Conservation (phyloP, 2,113 vertebrate species). For the Bombycilla garrulus region DNA sequence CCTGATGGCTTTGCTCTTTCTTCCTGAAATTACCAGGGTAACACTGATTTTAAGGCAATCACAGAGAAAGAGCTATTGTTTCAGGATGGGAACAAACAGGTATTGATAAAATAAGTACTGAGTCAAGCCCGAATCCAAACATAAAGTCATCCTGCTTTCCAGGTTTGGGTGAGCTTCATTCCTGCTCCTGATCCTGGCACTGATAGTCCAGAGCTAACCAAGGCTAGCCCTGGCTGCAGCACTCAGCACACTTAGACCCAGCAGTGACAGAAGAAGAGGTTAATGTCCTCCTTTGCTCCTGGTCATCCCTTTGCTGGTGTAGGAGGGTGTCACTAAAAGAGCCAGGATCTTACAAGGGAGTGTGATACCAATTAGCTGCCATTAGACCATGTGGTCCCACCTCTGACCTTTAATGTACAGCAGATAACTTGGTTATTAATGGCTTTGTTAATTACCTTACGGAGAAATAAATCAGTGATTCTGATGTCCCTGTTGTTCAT, state of each 20-base stretch:
- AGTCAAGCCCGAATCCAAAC: background rate
- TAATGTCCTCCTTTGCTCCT: background rate
- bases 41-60: background rate
- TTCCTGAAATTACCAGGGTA: background rate
- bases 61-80: background rate
- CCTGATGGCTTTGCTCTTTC: constrained; percentile 16
- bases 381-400: background rate
- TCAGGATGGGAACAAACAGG: constrained; percentile 1
- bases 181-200: background rate
- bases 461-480: background rate
- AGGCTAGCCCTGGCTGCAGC: background rate
- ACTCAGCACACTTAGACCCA: background rate
- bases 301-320: background rate
- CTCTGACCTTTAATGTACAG: background rate
- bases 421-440: background rate
- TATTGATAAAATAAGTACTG: background rate
- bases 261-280: background rate
- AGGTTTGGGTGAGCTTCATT: background rate
- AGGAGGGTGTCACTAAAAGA: background rate
- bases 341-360: background rate
- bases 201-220: background rate
- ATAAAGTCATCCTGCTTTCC: background rate
- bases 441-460: background rate
- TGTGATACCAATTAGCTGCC: background rate
- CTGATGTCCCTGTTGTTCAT: background rate